Evolutionary conservation across 2,888 invertebrate genomes (phyloP), one percentile per base, ranked within the genome.

Genomic region (Pristionchus arcanus): DNA sequence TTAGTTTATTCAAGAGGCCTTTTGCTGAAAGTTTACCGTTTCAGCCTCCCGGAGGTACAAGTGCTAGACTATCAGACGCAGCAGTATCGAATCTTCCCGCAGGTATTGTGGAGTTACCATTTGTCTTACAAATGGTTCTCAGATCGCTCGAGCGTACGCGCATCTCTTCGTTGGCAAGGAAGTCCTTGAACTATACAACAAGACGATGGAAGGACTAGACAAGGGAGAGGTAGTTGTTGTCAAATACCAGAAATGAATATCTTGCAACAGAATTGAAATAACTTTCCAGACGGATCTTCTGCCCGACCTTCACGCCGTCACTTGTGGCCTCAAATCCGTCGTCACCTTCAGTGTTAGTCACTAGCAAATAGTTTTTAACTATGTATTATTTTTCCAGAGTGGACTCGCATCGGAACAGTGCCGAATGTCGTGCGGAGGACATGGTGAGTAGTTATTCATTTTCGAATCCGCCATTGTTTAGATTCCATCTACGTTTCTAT

Each of bases 41-140:
- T 0, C 34, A 74, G 74, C 19, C 37, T 28, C 2, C 74, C 74
- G 15, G 74, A 74, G 9, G 74, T 97, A 0, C 97, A 98, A 96
- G 97, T 99, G 93, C 96, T 99, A 91, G 98, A 98, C 95, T 99
- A 97, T 95, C 97, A 97, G 91, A 98, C 98, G 0, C 98, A 99
- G 95, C 98, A 98, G 95, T 97, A 98, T 95, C 98, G 98, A 95
- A 95, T 99, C 42, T 97, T 98, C 93, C 97, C 98, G 0, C 96
- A 97, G 93, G 96, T 98, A 88, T 37, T 0, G 2, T 74, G 15
- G 25, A 16, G 34, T 3, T n/a, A 31, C 34, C 13, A 59, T 63
- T 31, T 25, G 19, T 2, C 59, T 34, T 25, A 34, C 11, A 25
- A 66, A 28, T 5, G 15, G 9, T 42, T 19, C 11, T 13, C 92